Evolutionary conservation across 2,797 vertebrate genomes (phyloP).

Genomic region (Hippocampus kuda): DNA sequence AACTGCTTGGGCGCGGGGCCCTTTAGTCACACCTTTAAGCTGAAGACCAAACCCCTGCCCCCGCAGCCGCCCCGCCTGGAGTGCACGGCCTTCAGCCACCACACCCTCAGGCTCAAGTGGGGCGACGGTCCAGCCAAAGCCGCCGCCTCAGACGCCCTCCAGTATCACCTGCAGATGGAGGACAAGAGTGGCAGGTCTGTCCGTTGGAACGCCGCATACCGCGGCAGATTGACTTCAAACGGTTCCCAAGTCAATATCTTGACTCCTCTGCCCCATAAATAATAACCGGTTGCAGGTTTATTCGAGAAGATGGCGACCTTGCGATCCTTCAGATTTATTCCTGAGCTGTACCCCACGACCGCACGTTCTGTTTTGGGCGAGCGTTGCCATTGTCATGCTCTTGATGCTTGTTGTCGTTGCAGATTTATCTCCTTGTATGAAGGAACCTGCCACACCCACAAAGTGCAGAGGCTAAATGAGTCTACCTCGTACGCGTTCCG

Average conservation of each 20-base stretch:
- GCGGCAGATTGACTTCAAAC: too few relatives aligned
- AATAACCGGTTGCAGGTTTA: too few relatives aligned
- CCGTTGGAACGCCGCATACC: too few relatives aligned
- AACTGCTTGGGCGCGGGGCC: conserved; percentile 93
- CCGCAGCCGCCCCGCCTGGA: conserved; percentile 91
- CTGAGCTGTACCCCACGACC: too few relatives aligned
- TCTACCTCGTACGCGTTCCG: conserved; percentile 93
- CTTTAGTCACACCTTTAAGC: conserved; percentile 92
- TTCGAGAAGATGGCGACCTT: too few relatives aligned
- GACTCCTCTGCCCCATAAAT: too few relatives aligned
- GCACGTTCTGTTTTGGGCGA: neutral
- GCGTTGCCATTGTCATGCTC: neutral
- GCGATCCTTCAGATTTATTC: too few relatives aligned
- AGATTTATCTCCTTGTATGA: conserved; percentile 92
- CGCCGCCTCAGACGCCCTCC: conserved; percentile 77
- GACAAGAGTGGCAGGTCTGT: conserved; percentile 84
- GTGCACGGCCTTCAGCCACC: conserved; percentile 91
- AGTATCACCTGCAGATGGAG: conserved; percentile 93
- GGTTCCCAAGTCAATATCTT: too few relatives aligned
- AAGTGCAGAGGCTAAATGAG: conserved; percentile 97
- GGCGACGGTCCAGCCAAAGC: conserved; percentile 81
- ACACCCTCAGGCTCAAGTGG: conserved; percentile 97
- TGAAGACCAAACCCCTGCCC: conserved; percentile 95
- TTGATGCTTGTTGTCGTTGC: conserved; percentile 35
- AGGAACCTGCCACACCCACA: conserved; percentile 97